Evolutionary conservation across 2,888 invertebrate species (phyloP).

Genomic region (Smittia aterrima): DNA sequence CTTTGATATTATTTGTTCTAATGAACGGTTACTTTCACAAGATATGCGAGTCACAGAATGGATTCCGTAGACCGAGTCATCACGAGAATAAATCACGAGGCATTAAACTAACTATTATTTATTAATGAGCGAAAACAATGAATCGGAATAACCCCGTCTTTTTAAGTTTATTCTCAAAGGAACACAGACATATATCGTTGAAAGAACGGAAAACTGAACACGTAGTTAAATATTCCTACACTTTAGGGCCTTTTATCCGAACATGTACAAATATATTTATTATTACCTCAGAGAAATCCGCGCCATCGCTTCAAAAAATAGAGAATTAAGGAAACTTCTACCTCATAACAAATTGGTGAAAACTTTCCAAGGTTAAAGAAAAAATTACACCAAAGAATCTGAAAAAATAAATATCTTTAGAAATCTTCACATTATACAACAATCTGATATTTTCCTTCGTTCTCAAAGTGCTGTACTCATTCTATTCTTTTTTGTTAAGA

Average conservation of each 20-base stretch:
- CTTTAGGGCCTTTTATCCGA: too few relatives aligned
- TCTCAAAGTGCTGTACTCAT: too few relatives aligned
- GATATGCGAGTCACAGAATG: not conserved
- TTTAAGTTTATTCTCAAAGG: not conserved
- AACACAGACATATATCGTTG: not conserved
- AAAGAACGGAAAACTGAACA: not conserved
- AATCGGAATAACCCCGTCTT: not conserved
- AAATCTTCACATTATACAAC: too few relatives aligned
- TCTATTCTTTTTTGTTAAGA: not conserved
- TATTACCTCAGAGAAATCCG: too few relatives aligned
- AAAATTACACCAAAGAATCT: too few relatives aligned
- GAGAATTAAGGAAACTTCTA: too few relatives aligned
- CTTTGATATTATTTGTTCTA: not conserved
- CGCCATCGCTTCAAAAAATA: too few relatives aligned
- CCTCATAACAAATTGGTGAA: too few relatives aligned
- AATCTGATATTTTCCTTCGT: too few relatives aligned
- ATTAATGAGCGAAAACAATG: conserved; percentile 18
- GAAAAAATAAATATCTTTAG: too few relatives aligned
- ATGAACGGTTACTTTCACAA: not conserved
- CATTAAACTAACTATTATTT: conserved; percentile 13
- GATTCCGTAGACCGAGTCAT: not conserved
- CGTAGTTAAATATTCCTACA: not conserved
- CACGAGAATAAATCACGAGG: conserved; percentile 9
- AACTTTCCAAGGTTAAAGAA: too few relatives aligned
- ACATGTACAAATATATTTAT: too few relatives aligned